Evolutionary conservation across 2,113 vertebrate species (phyloP).

Genomic region (Lates calcarifer): DNA sequence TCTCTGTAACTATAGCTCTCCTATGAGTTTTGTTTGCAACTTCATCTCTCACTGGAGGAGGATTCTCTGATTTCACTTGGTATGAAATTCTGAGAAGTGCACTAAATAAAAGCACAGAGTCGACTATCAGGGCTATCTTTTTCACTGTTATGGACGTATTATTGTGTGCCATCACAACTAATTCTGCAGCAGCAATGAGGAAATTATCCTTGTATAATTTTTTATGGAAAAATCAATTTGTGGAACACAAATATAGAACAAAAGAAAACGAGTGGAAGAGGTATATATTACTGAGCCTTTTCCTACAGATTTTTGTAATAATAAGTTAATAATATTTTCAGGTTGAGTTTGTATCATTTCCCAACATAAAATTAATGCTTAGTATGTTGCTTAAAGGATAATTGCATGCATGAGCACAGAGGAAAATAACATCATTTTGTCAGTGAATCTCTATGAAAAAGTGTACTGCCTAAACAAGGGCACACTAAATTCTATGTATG

Average conservation of each 20-base stretch:
- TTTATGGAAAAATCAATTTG: neutral
- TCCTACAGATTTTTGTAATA: neutral
- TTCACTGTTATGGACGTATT: neutral
- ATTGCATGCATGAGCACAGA: no score
- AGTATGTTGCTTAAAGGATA: neutral
- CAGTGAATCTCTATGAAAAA: neutral
- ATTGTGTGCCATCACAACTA: neutral
- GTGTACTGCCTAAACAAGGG: neutral
- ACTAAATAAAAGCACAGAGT: constrained; percentile 14
- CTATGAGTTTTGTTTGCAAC: constrained; percentile 15
- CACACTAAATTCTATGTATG: neutral
- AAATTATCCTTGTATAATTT: neutral
- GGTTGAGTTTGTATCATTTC: neutral
- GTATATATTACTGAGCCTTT: neutral
- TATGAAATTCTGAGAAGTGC: constrained; percentile 11
- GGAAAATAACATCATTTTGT: neutral
- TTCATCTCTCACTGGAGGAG: constrained; percentile 1
- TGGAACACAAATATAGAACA: neutral
- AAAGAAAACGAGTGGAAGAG: neutral
- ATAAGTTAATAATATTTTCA: neutral
- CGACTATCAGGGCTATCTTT: neutral
- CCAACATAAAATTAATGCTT: neutral
- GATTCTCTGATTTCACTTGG: constrained; percentile 14
- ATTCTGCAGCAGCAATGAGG: neutral
- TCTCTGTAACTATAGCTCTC: neutral